A percentile compares a stretch with the other conserved stretches of the same genome.
Conservation (phyloP, 2,113 vertebrate genomes). For the Proterorhinus semilunaris region DNA sequence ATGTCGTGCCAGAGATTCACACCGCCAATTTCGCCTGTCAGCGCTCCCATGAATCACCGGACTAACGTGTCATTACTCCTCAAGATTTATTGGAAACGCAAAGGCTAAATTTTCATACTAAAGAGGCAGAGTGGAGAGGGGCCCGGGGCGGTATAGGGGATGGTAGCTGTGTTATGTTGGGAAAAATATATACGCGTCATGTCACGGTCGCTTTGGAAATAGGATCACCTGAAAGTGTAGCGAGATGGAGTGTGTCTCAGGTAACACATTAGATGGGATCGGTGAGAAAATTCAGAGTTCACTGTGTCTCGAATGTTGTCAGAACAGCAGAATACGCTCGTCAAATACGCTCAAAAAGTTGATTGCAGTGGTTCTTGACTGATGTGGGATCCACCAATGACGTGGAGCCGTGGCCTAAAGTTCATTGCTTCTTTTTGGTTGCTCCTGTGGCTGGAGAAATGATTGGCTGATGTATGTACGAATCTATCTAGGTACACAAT, state of each 20-base stretch:
- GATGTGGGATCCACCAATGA: too few relatives aligned
- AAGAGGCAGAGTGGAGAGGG: constrained; percentile 51
- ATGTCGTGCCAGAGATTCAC: constrained; percentile 79
- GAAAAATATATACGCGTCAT: constrained; percentile 30
- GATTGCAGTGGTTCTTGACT: too few relatives aligned
- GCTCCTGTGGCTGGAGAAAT: too few relatives aligned
- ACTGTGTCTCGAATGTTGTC: too few relatives aligned
- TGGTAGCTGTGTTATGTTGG: constrained; percentile 38
- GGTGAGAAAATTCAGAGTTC: neutral
- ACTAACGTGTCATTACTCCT: constrained; percentile 73
- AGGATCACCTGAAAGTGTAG: neutral
- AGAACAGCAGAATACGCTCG: too few relatives aligned
- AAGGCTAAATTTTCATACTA: constrained; percentile 71
- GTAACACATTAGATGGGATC: neutral
- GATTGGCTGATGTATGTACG: too few relatives aligned
- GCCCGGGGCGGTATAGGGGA: constrained; percentile 32
- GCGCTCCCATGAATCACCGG: constrained; percentile 75
- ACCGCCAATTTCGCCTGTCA: constrained; percentile 81
- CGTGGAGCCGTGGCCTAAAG: too few relatives aligned
- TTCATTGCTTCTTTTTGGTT: too few relatives aligned
- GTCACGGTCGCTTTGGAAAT: constrained; percentile 5
- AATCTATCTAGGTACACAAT: too few relatives aligned
- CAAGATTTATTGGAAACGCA: constrained; percentile 78
- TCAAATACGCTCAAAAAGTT: too few relatives aligned
- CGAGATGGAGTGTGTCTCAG: constrained; percentile 44